A percentile compares a stretch with the other conserved stretches of the same genome.
Evolutionary conservation across 2,888 invertebrate genomes (phyloP).

Genomic region (Miltochrista miniata): DNA sequence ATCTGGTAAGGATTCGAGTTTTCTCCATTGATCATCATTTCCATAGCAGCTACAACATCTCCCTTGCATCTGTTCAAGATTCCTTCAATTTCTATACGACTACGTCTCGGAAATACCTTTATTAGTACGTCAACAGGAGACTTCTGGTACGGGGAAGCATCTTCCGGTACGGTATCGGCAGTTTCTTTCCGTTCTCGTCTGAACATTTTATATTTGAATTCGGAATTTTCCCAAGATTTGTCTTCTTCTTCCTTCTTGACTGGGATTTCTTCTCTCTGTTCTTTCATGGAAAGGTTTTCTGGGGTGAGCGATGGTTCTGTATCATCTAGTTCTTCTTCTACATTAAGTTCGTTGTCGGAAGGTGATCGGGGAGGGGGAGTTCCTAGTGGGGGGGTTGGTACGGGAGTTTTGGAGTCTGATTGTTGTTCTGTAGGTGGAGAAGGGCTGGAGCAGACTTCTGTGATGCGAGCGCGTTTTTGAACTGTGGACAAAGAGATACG

Average conservation of each 20-base stretch:
- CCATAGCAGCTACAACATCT: slow-evolving; percentile 96
- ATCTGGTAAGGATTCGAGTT: slow-evolving; percentile 62
- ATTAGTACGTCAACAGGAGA: slow-evolving; percentile 95
- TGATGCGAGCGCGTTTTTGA: slow-evolving; percentile 78
- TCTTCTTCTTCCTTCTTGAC: slow-evolving; percentile 81
- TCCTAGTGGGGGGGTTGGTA: slow-evolving; percentile 58
- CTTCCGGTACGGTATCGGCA: slow-evolving; percentile 46
- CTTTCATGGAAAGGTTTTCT: slow-evolving; percentile 92
- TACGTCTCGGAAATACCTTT: slow-evolving; percentile 94
- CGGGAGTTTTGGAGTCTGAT: slow-evolving; percentile 63
- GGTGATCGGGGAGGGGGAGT: slow-evolving; percentile 75
- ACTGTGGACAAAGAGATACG: slow-evolving; percentile 64
- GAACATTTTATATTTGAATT: slow-evolving; percentile 74
- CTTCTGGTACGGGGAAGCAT: slow-evolving; percentile 77
- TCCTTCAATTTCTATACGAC: slow-evolving; percentile 93
- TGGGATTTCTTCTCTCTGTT: slow-evolving; percentile 76
- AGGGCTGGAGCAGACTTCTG: slow-evolving; percentile 73
- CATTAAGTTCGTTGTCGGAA: slow-evolving; percentile 80
- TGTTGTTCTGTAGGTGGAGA: slow-evolving; percentile 63
- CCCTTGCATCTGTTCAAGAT: slow-evolving; percentile 93
- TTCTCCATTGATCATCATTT: slow-evolving; percentile 90
- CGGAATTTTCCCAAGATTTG: slow-evolving; percentile 71
- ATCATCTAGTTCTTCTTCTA: slow-evolving; percentile 83
- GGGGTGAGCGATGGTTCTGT: slow-evolving; percentile 86
- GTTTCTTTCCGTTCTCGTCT: slow-evolving; percentile 57